These are phyloP conservation scores for Apotomis turbidana DNA, from an alignment of 2,888 invertebrate genomes.

Conservation along the genomic window DNA sequence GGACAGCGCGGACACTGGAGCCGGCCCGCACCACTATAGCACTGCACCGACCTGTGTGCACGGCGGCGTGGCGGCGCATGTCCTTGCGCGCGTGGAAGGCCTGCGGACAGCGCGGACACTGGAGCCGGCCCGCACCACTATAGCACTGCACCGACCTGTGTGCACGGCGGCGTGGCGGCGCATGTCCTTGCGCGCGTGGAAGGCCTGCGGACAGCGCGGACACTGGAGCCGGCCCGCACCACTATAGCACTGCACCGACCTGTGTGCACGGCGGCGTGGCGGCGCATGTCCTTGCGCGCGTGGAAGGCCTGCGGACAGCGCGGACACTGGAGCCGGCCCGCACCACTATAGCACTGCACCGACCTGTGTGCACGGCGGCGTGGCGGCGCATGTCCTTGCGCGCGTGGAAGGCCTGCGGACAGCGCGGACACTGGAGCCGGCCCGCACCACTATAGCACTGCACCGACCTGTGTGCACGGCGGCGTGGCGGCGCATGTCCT, in stretches of 20 bases:
- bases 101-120: too few relatives aligned
- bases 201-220: constrained; percentile 72
- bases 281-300: constrained; percentile 86
- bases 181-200: constrained; percentile 87
- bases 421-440: too few relatives aligned
- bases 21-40: too few relatives aligned
- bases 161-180: constrained; percentile 88
- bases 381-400: constrained; percentile 84
- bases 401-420: constrained; percentile 45
- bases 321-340: too few relatives aligned
- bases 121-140: too few relatives aligned
- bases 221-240: too few relatives aligned
- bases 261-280: constrained; percentile 87
- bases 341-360: too few relatives aligned
- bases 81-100: constrained; percentile 75
- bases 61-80: constrained; percentile 74
- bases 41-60: too few relatives aligned
- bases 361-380: constrained; percentile 74
- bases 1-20: too few relatives aligned
- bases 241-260: too few relatives aligned
- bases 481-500: constrained; percentile 85
- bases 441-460: too few relatives aligned
- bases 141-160: too few relatives aligned
- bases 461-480: constrained; percentile 59
- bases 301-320: constrained; percentile 82